Base-by-base conservation (phyloP, 2,888 invertebrate species). In the Abrostola triplasia region DNA sequence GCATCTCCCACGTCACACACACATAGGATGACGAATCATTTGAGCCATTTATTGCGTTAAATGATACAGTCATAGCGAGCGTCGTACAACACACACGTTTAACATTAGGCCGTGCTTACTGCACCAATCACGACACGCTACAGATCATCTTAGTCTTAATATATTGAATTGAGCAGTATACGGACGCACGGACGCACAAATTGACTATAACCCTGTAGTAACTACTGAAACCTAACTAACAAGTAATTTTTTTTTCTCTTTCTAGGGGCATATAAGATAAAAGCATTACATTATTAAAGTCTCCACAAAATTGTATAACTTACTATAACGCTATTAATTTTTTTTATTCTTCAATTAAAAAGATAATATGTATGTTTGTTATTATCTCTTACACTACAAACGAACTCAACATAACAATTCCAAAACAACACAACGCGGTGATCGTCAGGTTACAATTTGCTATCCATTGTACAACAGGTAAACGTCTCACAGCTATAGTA, bases 151-250 rank as follows among this genome's bases (percentile, higher is more conserved):
- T 88, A 91, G 82, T 87, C 88, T 91, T 92, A 91, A 87, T 84
- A 88, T 91, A 79, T 80, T 79, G 88, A 92, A 92, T 93, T 93
- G 93, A 93, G 92, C 93, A 92, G 90, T 89, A 88, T 86, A 87
- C 85, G 84, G 90, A 90, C 90, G 91, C 90, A 91, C 90, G 93
- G 92, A 92, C 90, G 92, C 90, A 91, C 92, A 90, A 88, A 92
- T 90, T 89, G 86, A 91, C 90, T 87, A 87, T 87, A 88, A 90
- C 92, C 91, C 92, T 91, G 92, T 89, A 85, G 83, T 89, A 85
- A 85, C 91, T 92, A 92, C 91, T 85, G 89, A 90, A 88, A 84
- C 89, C 90, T 92, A 89, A 87, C 86, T 90, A 89, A 86, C 86
- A 85, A 88, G 86, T 87, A 85, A 87, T 86, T 83, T 76, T 47